These are phyloP conservation scores for Beris chalybata DNA, from an alignment of 2,888 invertebrate genomes.

Conservation along the genomic window DNA sequence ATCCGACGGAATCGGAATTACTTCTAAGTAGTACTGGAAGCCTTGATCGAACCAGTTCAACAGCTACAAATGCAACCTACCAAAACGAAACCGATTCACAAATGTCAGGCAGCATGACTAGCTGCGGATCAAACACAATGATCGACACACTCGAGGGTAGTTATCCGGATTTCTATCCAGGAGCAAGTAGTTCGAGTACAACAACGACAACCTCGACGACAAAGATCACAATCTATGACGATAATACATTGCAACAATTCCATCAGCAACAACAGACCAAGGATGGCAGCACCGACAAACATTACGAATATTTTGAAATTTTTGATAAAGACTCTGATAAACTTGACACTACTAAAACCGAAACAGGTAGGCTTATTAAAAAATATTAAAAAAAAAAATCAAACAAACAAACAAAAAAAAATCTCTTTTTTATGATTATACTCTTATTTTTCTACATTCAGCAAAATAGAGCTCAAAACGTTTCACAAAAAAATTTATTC, in stretches of 20 bases:
- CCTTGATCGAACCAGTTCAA: constrained; percentile 75
- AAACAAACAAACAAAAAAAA: constrained; percentile 22
- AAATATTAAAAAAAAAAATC: constrained; percentile 7
- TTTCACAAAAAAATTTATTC: constrained; percentile 9
- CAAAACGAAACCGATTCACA: constrained; percentile 83
- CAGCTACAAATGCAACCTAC: constrained; percentile 80
- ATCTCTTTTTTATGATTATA: constrained; percentile 16
- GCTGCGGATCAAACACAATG: constrained; percentile 81
- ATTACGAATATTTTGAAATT: constrained; percentile 37
- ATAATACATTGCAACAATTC: constrained; percentile 10
- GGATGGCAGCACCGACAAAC: constrained; percentile 28
- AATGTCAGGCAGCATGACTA: constrained; percentile 83
- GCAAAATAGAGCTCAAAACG: constrained; percentile 35
- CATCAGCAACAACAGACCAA: constrained; percentile 19
- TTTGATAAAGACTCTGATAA: constrained; percentile 37
- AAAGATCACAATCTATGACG: constrained; percentile 25
- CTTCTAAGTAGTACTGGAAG: constrained; percentile 72
- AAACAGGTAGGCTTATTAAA: constrained; percentile 36
- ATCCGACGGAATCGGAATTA: constrained; percentile 59
- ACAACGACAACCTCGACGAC: constrained; percentile 14
- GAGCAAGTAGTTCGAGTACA: constrained; percentile 12
- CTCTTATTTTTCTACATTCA: constrained; percentile 10
- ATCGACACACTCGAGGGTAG: constrained; percentile 69
- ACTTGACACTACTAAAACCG: constrained; percentile 30
- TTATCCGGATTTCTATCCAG: constrained; percentile 36